Conservation (phyloP, 2,113 vertebrate genomes). For the Macaca nemestrina region DNA sequence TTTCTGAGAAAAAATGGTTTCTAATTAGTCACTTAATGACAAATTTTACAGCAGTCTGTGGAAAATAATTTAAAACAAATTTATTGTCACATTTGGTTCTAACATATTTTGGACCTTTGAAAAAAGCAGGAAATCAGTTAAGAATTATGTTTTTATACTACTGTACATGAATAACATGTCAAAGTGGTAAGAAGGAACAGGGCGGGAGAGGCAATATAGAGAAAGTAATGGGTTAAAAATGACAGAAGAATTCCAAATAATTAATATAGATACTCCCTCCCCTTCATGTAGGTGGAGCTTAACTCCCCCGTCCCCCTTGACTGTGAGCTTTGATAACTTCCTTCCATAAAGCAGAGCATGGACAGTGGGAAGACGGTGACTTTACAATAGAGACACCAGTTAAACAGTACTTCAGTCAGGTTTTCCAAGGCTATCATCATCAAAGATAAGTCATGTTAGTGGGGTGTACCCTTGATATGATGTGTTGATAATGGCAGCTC, state of each 20-base stretch:
- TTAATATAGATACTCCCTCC: background rate
- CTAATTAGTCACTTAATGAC: background rate
- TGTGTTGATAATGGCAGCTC: background rate
- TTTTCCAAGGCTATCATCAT: background rate
- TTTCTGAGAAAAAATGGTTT: background rate
- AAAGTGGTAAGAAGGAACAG: background rate
- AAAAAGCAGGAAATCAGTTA: slow-evolving; percentile 34
- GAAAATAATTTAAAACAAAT: slow-evolving; percentile 38
- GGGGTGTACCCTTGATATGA: too few relatives aligned
- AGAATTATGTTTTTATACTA: slow-evolving; percentile 32
- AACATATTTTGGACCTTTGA: background rate
- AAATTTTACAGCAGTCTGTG: background rate
- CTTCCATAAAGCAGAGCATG: background rate
- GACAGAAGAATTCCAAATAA: background rate
- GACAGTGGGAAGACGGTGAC: background rate
- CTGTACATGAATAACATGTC: background rate
- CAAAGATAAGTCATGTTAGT: background rate
- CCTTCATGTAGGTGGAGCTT: background rate
- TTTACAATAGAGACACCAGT: background rate
- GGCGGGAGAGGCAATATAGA: background rate
- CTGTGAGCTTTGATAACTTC: background rate
- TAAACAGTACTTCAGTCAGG: background rate
- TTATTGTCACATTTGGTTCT: slow-evolving; percentile 19
- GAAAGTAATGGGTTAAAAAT: background rate
- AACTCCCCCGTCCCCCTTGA: background rate